Conservation (phyloP, 1,140 invertebrate genomes). For the Schlechtendalia chinensis region DNA sequence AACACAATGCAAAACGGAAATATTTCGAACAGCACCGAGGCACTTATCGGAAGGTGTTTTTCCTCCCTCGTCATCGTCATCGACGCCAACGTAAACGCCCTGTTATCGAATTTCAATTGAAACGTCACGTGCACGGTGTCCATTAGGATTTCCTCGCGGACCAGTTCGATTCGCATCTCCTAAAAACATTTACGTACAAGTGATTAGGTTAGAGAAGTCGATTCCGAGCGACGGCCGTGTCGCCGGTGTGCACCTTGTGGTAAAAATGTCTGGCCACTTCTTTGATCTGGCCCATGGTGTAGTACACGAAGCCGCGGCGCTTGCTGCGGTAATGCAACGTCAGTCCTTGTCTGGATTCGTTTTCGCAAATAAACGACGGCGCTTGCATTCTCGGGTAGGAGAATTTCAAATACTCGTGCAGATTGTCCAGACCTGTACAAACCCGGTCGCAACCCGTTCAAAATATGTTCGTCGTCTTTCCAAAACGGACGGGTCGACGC, state of each 20-base stretch:
- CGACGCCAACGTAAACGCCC: constrained; percentile 76
- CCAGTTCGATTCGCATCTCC: constrained; percentile 85
- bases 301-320: constrained; percentile 88
- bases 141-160: constrained; percentile 79
- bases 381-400: constrained; percentile 90
- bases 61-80: constrained; percentile 80
- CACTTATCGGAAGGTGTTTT: constrained; percentile 80
- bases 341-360: constrained; percentile 86
- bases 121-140: constrained; percentile 93
- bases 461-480: too few species aligned
- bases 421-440: constrained; percentile 76
- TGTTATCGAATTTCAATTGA: constrained; percentile 90
- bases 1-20: constrained; percentile 98
- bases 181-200: constrained; percentile 54
- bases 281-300: constrained; percentile 94
- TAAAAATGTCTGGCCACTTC: constrained; percentile 61
- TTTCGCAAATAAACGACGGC: constrained; percentile 94
- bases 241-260: constrained; percentile 51
- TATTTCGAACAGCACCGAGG: constrained; percentile 89
- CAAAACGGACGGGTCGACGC: too few species aligned
- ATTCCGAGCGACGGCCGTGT: too few species aligned
- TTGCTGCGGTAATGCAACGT: constrained; percentile 92
- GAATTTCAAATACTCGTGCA: constrained; percentile 96
- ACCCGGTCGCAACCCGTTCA: not conserved
- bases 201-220: too few species aligned